These are phyloP conservation scores for Orussus abietinus DNA, from an alignment of 1,140 invertebrate genomes.

Conservation along the genomic window DNA sequence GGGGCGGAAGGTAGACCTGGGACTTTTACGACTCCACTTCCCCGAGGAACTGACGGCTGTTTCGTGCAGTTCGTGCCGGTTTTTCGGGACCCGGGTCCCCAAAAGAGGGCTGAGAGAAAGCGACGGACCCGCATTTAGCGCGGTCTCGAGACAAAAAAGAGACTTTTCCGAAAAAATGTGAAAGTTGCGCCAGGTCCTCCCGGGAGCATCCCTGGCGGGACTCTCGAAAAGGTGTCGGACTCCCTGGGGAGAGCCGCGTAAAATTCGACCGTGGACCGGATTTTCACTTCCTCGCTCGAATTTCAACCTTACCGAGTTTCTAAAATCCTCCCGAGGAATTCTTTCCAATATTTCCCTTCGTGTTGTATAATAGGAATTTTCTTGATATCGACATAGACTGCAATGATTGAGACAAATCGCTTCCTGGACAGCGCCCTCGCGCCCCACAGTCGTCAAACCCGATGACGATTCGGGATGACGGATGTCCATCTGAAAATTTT, in stretches of 20 bases:
- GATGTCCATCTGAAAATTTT: too few species aligned
- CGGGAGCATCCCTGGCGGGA: conserved; percentile 7
- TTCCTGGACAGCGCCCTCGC: too few species aligned
- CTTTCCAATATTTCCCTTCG: too few species aligned
- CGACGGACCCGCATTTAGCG: background rate
- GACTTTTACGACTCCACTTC: conserved; percentile 25
- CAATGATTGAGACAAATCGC: too few species aligned
- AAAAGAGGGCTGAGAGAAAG: background rate
- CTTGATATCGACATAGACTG: too few species aligned
- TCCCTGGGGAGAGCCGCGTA: conserved; percentile 31
- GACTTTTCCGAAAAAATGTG: conserved; percentile 43
- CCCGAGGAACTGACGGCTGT: too few species aligned
- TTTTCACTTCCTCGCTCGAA: too few species aligned
- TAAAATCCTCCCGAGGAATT: background rate
- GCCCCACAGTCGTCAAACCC: too few species aligned
- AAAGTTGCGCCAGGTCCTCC: conserved; percentile 29
- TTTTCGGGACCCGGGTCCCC: conserved; percentile 14
- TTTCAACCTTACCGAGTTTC: background rate
- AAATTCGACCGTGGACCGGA: conserved; percentile 29
- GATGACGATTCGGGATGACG: too few species aligned
- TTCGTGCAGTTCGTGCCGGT: conserved; percentile 14
- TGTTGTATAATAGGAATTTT: too few species aligned
- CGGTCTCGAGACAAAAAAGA: conserved; percentile 22
- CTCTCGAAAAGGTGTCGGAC: conserved; percentile 28
- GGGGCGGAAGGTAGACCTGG: too few species aligned